Base-by-base conservation (phyloP, 2,888 invertebrate species). In the Brachycybe producta region DNA sequence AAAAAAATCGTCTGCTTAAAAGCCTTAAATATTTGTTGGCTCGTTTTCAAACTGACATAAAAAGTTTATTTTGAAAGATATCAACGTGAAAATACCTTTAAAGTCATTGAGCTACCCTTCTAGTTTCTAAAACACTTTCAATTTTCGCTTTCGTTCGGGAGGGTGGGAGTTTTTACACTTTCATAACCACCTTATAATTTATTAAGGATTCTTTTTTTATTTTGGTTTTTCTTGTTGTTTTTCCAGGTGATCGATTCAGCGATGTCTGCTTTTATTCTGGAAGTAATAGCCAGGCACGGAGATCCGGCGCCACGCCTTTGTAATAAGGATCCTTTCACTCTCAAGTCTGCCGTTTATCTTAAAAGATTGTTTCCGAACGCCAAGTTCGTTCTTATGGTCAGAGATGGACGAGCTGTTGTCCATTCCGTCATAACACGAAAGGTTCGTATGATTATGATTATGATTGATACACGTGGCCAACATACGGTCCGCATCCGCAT, bases 321-420 rank as follows among this genome's bases (percentile, higher is more conserved):
- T 75, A 98, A 98, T 75, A 98, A 98, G 72, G 98, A 98, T 72
- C 98, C 98, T 46, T 80, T 98, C 59, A 94, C 94, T 52, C 77
- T 98, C 59, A 95, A 95, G 73, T 92, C 92, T 77, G 92, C 92
- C 64, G 81, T 84, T 48, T 97, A 90, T 69, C 82, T 99, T 61
- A 78, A 86, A 56, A 84, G 88, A 65, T 75, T 98, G 54, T 99
- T 98, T 72, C 97, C 98, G 40, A 91, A 92, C 66, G 84, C 94
- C 52, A 95, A 95, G 72, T 98, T 94, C 71, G 76, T 98, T 61
- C 87, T 97, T 70, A 94, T 97, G 92, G 82, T 97, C 61, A 81
- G 98, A 56, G 98, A 98, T 69, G 97, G 97, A 24, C 79, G 98
- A 56, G 98, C 97, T 55, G 94, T 95, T 23, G 95, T 95, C 55